Conservation (phyloP, 2,888 invertebrate species). For the Agrotis segetum region DNA sequence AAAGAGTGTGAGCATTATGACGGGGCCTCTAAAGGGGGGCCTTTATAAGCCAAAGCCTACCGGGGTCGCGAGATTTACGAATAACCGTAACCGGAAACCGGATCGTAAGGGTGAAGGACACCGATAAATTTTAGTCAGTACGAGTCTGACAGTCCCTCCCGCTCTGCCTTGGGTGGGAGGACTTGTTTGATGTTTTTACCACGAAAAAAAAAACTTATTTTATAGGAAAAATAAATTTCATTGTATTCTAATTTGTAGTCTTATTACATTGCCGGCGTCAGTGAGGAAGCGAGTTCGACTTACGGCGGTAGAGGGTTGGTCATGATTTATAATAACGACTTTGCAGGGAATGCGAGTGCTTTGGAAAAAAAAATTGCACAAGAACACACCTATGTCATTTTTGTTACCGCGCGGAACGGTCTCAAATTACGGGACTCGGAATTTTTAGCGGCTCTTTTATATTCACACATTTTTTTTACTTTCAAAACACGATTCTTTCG, state of each 20-base stretch:
- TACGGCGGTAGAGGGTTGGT: constrained; percentile 51
- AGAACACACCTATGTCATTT: constrained; percentile 38
- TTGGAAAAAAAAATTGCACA: neutral
- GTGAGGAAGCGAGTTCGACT: constrained; percentile 38
- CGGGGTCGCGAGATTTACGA: no score
- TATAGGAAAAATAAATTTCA: constrained; percentile 14
- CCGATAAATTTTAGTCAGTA: no score
- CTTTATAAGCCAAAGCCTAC: no score
- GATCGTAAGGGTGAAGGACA: no score
- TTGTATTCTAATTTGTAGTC: constrained; percentile 64
- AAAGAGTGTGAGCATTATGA: no score
- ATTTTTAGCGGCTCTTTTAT: neutral
- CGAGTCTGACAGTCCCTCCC: no score
- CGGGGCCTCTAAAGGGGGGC: no score
- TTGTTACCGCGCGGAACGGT: neutral
- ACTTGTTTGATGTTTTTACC: no score
- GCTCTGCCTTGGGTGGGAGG: no score
- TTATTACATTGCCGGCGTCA: constrained; percentile 58
- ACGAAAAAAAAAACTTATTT: neutral
- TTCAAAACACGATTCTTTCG: neutral
- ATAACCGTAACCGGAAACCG: no score
- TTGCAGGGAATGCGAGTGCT: constrained; percentile 28
- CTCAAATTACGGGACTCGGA: neutral
- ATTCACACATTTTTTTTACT: neutral
- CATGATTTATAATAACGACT: neutral